Evolutionary conservation across 2,113 vertebrate genomes (phyloP).

Genomic region (Misgurnus anguillicaudatus): DNA sequence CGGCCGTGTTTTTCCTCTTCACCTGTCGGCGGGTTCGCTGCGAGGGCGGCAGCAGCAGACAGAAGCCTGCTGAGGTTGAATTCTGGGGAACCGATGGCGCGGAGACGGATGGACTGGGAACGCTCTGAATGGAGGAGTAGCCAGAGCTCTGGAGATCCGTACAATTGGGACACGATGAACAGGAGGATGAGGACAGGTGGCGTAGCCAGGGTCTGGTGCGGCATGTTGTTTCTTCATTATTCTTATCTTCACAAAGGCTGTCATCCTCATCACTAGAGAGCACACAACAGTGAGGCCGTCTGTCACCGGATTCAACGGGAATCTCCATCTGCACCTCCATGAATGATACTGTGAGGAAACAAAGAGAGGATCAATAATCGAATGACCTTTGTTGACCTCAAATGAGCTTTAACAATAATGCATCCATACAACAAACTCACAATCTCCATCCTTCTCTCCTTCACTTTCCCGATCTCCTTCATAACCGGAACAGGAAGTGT

Average conservation of each 20-base stretch:
- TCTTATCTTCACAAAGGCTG: constrained; percentile 54
- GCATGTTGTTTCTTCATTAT: neutral
- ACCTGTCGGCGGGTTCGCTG: constrained; percentile 76
- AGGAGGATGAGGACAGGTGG: constrained; percentile 32
- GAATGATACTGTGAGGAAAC: constrained; percentile 70
- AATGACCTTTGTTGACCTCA: no score
- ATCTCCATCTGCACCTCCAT: constrained; percentile 77
- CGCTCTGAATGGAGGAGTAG: constrained; percentile 85
- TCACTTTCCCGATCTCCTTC: constrained; percentile 94
- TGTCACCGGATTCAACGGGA: constrained; percentile 64
- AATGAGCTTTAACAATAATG: no score
- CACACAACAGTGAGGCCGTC: constrained; percentile 77
- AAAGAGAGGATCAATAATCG: neutral
- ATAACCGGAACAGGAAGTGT: constrained; percentile 88
- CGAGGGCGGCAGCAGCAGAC: constrained; percentile 64
- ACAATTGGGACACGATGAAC: constrained; percentile 15
- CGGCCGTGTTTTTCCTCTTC: constrained; percentile 85
- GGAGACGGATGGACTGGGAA: constrained; percentile 73
- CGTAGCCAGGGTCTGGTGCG: constrained; percentile 22
- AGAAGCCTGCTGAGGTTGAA: constrained; percentile 68
- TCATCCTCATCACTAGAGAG: constrained; percentile 88
- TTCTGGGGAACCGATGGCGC: constrained; percentile 61
- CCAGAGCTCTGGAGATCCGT: constrained; percentile 82
- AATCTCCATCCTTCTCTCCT: constrained; percentile 84
- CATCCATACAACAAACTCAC: constrained; percentile 72